These are phyloP conservation scores for Hyaena hyaena DNA, from an alignment of 2,113 vertebrate species.

Conservation along the genomic window DNA sequence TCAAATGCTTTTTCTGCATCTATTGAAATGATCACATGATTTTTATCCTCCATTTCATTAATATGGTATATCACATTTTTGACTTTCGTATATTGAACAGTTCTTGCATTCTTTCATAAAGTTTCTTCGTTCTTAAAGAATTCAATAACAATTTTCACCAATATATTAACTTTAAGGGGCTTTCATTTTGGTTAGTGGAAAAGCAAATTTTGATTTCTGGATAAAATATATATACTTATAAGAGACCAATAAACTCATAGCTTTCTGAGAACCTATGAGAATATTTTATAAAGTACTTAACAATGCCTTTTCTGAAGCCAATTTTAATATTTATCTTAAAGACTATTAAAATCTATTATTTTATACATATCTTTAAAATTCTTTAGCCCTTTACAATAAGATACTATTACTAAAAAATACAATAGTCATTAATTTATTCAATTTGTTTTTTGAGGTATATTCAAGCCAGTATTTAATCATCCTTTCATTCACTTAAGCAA, in stretches of 20 bases:
- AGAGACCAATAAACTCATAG: neutral
- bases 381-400: neutral
- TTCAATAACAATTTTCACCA: neutral
- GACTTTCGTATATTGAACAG: neutral
- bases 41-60: neutral
- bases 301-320: constrained; percentile 22
- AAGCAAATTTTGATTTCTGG: constrained; percentile 25
- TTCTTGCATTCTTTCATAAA: neutral
- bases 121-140: neutral
- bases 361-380: neutral
- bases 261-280: neutral
- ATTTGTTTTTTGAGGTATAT: neutral
- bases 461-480: neutral
- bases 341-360: constrained; percentile 39
- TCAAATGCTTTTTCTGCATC: neutral
- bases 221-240: neutral
- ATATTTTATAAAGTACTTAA: constrained; percentile 29
- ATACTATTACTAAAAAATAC: neutral
- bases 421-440: neutral
- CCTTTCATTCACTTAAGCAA: neutral
- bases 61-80: neutral
- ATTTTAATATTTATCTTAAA: constrained; percentile 31
- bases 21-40: neutral
- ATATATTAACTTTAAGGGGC: neutral
- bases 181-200: constrained; percentile 46